Percentiles rank a stretch among this genome's conserved stretches.
Evolutionary conservation across 1,140 invertebrate genomes (phyloP).

Genomic region (Anastatus disparis): DNA sequence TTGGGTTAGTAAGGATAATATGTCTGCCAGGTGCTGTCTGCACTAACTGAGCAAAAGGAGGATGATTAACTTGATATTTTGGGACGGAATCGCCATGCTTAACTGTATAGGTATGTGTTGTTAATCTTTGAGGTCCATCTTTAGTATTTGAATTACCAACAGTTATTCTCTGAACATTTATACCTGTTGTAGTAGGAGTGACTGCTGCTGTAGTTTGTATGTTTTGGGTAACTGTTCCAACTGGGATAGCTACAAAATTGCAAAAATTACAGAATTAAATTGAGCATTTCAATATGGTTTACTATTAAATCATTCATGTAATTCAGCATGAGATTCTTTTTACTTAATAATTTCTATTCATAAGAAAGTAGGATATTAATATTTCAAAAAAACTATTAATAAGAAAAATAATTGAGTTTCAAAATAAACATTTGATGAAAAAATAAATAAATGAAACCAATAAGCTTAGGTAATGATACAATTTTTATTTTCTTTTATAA

Average conservation of each 20-base stretch:
- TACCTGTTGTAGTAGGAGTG: slow-evolving; percentile 54
- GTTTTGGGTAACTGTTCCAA: slow-evolving; percentile 63
- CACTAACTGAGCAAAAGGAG: slow-evolving; percentile 73
- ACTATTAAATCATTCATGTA: no score
- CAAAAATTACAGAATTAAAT: no score
- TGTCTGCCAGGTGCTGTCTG: slow-evolving; percentile 78
- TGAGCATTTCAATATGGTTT: no score
- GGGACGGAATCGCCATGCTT: slow-evolving; percentile 66
- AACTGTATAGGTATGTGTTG: slow-evolving; percentile 61
- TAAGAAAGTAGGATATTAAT: no score
- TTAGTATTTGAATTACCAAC: slow-evolving; percentile 58
- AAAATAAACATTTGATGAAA: no score
- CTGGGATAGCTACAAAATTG: slow-evolving; percentile 68
- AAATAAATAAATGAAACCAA: no score
- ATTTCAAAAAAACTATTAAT: no score
- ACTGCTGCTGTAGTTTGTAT: slow-evolving; percentile 53
- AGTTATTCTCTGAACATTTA: slow-evolving; percentile 63
- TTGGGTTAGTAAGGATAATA: slow-evolving; percentile 70
- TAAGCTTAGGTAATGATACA: no score
- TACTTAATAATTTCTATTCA: no score
- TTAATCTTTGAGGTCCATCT: slow-evolving; percentile 57
- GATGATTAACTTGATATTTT: slow-evolving; percentile 67
- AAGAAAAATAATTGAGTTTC: no score
- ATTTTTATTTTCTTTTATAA: no score
- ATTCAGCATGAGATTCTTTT: no score